A percentile compares a stretch with the other conserved stretches of the same genome.
Conservation (phyloP, 1,140 invertebrate species). For the Dufourea novaeangliae region DNA sequence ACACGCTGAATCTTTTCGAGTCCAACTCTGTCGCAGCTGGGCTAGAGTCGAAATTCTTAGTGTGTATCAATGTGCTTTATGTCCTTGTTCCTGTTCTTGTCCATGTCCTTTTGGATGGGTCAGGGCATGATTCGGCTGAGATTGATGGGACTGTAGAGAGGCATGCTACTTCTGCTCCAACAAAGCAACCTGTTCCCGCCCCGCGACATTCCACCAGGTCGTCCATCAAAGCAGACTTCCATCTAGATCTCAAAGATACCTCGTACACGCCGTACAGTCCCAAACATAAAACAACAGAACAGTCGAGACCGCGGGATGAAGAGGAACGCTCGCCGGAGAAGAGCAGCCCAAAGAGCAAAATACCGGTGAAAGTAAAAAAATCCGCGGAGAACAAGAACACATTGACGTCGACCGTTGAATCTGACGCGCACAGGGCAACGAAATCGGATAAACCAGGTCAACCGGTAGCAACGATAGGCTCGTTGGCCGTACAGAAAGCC, state of each 20-base stretch:
- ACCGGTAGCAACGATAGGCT: neutral
- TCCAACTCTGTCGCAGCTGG: constrained; percentile 74
- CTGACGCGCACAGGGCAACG: neutral
- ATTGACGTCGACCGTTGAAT: neutral
- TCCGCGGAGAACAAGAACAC: constrained; percentile 46
- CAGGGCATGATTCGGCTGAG: constrained; percentile 81
- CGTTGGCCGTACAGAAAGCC: neutral
- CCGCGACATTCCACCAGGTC: constrained; percentile 76
- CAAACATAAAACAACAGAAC: constrained; percentile 51
- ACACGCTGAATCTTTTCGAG: constrained; percentile 68
- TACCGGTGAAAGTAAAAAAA: constrained; percentile 78
- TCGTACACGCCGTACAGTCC: constrained; percentile 52
- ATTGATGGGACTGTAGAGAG: constrained; percentile 81
- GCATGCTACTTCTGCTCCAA: constrained; percentile 80
- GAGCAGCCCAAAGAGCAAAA: constrained; percentile 76
- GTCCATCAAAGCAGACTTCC: constrained; percentile 74
- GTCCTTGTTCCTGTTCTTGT: constrained; percentile 82
- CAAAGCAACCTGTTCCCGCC: constrained; percentile 79
- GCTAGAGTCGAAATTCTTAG: constrained; percentile 79
- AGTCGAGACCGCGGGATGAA: constrained; percentile 46
- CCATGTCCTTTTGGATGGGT: constrained; percentile 81
- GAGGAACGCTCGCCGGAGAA: constrained; percentile 44
- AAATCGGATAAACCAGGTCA: neutral
- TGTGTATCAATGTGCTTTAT: constrained; percentile 82
- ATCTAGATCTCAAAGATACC: constrained; percentile 73